Evolutionary conservation across 92 coral and sea anemone genomes (phyloP).

Genomic region (Porites lobata): DNA sequence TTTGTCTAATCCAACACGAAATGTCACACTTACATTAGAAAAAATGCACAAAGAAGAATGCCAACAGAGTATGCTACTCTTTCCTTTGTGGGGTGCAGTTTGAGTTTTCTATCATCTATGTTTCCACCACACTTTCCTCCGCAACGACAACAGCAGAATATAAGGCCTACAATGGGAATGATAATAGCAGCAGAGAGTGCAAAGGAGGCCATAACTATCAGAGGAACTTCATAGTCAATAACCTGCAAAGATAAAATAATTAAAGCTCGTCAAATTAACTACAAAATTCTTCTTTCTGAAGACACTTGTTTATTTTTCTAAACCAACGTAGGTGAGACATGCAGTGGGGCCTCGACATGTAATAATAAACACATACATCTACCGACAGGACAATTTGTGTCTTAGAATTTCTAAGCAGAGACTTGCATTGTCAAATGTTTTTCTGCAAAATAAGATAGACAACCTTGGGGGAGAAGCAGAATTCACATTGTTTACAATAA

Average conservation of each 20-base stretch:
- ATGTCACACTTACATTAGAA: conserved; percentile 71
- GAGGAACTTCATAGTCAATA: conserved; percentile 78
- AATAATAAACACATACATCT: no score
- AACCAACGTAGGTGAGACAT: no score
- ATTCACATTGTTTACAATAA: no score
- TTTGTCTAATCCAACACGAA: not conserved
- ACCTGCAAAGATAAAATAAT: conserved; percentile 55
- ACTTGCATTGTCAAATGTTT: no score
- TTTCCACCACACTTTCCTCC: conserved; percentile 75
- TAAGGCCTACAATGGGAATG: conserved; percentile 77
- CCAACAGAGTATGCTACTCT: conserved; percentile 68
- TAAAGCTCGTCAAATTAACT: not conserved
- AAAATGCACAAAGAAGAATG: conserved; percentile 67
- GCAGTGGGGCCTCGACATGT: no score
- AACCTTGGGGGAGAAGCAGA: no score
- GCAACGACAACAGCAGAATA: conserved; percentile 81
- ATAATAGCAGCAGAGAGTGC: conserved; percentile 74
- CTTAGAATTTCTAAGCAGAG: no score
- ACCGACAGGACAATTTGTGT: no score
- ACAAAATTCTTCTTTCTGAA: not conserved
- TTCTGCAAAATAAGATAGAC: no score
- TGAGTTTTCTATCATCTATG: conserved; percentile 51
- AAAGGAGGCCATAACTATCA: conserved; percentile 72
- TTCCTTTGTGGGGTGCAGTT: conserved; percentile 73
- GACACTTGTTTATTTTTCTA: not conserved